phyloP scores from a whole-genome alignment of 2,113 vertebrate genomes.

The Lethenteron reissneri region DNA sequence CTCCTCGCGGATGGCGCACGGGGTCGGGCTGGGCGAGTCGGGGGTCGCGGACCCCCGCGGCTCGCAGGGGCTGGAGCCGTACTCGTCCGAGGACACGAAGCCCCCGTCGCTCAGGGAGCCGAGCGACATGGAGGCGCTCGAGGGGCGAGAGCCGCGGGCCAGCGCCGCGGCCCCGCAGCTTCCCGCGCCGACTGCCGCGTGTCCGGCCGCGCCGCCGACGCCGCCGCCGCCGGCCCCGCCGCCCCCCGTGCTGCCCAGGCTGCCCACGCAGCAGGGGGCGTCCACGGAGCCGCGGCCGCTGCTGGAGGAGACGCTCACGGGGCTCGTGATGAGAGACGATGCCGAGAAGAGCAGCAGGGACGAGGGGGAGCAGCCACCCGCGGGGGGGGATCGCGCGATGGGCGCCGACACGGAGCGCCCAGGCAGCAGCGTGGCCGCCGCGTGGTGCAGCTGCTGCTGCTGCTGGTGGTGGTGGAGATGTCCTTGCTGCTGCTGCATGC shows the following conservation, averaged over 20 bases:
- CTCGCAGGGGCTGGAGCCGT: constrained; percentile 54
- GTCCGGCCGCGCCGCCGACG: too few relatives aligned
- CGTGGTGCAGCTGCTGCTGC: constrained; percentile 29
- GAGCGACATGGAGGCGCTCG: constrained; percentile 47
- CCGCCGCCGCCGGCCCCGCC: too few relatives aligned
- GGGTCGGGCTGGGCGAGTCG: constrained; percentile 62
- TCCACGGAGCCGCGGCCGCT: constrained; percentile 65
- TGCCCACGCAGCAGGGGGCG: constrained; percentile 20
- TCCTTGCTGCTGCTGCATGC: constrained; percentile 2
- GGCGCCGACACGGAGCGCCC: constrained; percentile 41
- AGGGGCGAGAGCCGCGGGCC: constrained; percentile 30
- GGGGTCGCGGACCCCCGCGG: constrained; percentile 52
- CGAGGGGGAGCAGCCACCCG: constrained; percentile 20
- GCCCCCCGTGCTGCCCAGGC: too few relatives aligned
- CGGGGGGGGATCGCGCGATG: constrained; percentile 35
- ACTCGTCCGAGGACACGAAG: constrained; percentile 57
- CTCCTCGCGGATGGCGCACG: constrained; percentile 56
- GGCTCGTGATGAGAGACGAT: constrained; percentile 34
- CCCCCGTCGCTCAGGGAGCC: constrained; percentile 46
- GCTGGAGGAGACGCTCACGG: constrained; percentile 66
- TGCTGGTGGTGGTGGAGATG: not conserved
- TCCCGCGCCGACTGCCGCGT: too few relatives aligned
- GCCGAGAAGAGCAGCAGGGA: constrained; percentile 43
- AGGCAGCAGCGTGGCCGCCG: constrained; percentile 32
- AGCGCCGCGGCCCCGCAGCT: not conserved